A percentile compares a stretch with the other conserved stretches of the same genome.
phyloP scores from a whole-genome alignment of 35 echinoderm and acorn worm genomes.

The Heliocidaris erythrogramma region DNA sequence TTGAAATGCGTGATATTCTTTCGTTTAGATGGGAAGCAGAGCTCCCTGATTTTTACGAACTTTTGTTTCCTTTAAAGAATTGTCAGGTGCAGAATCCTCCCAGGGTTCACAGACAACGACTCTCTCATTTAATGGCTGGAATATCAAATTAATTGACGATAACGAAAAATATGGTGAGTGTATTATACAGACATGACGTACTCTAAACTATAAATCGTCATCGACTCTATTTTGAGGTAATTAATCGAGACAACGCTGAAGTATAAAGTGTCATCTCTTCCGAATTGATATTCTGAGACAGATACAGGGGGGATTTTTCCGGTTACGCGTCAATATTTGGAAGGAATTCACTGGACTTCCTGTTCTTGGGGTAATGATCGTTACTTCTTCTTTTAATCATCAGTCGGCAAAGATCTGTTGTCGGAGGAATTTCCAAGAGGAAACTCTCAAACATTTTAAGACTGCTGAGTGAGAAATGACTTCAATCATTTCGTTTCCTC shows the following conservation, averaged over 20 bases:
- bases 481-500: slow-evolving; percentile 17
- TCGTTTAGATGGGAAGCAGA: neutral
- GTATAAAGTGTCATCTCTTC: neutral
- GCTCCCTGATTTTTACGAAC: neutral
- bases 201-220: neutral
- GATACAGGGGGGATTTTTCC: neutral
- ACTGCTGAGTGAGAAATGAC: slow-evolving; percentile 9
- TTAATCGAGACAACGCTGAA: neutral
- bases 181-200: neutral
- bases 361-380: neutral
- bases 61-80: neutral
- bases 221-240: neutral
- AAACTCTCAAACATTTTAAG: slow-evolving; percentile 1
- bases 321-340: neutral
- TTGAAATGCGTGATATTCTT: neutral
- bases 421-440: neutral
- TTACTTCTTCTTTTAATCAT: neutral
- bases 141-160: neutral
- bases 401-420: neutral
- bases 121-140: neutral
- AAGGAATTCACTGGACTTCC: slow-evolving; percentile 16
- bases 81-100: neutral
- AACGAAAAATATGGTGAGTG: neutral
- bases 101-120: neutral
- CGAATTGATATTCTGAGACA: neutral